Evolutionary conservation across 2,888 invertebrate genomes (phyloP), one percentile per base, ranked within the genome.

Genomic region (Dichetophora obliterata): DNA sequence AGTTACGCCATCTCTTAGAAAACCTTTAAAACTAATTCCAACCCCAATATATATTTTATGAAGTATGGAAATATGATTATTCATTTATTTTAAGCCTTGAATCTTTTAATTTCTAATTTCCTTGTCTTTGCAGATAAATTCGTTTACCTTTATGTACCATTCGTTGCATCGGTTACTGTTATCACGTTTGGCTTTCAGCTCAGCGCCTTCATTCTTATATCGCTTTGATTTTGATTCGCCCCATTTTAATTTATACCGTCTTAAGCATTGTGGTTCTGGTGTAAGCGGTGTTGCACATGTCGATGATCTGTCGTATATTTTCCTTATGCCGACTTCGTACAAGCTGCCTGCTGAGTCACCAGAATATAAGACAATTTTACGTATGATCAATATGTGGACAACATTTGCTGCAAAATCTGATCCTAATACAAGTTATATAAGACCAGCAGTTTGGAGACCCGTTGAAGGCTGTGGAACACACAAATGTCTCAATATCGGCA

Each of bases 271-370:
- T 9, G 88, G 86, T 0, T 81, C 81, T 27, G 61, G 66, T 50
- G 70, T 85, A 0, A 81, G 83, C 2, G 89, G 89, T 5, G 86
- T 85, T 3, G 83, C 84, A 27, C 89, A 89, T 79, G 88, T 80
- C 0, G 89, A 88, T 79, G 89, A 89, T 24, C 65, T 89, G 5
- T 84, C 86, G 5, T 89, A 88, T 69, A 74, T 89, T 1, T 89
- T 89, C 69, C 85, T 83, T 59, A 86, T 83, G 79, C 75, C 83
- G 3, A 80, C 84, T 3, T 82, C 87, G 0, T 78, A 77, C 0
- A 85, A 82, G 54, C 74, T 86, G 37, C 50, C 78, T 0, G 82
- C 78, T 16, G 80, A 83, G 6, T 82, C 85, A 0, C 57, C 48
- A 4, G 88, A 89, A 70, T 88, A 85, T 72, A 80, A 75, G 6